Conservation (phyloP, 2,113 vertebrate species). For the Coptodon bakossiorum region DNA sequence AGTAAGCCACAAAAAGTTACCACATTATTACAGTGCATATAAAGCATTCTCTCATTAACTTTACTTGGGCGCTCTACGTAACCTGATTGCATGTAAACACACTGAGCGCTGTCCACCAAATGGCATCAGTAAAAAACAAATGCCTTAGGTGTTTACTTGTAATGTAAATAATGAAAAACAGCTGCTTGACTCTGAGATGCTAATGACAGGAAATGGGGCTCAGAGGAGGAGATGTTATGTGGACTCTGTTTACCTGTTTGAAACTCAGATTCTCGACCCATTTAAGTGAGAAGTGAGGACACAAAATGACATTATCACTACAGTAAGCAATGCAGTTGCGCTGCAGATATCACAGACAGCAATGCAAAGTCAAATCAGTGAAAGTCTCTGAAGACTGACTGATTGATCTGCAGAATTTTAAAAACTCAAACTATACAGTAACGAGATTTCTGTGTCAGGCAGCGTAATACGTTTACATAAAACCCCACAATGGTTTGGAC, state of each 20-base stretch:
- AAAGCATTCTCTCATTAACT: background rate
- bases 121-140: background rate
- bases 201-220: conserved; percentile 50
- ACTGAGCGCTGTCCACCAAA: background rate
- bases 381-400: background rate
- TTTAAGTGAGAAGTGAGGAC: background rate
- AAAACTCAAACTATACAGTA: background rate
- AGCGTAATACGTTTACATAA: background rate
- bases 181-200: background rate
- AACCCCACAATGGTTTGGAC: background rate
- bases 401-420: conserved; percentile 4
- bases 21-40: background rate
- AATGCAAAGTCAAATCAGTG: background rate
- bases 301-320: background rate
- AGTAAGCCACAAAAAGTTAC: background rate
- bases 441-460: background rate
- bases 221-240: background rate
- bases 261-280: background rate
- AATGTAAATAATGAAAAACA: background rate
- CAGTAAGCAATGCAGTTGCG: background rate
- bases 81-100: background rate
- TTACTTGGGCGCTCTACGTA: background rate
- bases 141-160: background rate
- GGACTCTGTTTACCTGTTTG: background rate
- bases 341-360: background rate